Percentiles rank a stretch among this genome's conserved stretches.
phyloP scores from a whole-genome alignment of 2,888 invertebrate genomes.

The Acleris holmiana region DNA sequence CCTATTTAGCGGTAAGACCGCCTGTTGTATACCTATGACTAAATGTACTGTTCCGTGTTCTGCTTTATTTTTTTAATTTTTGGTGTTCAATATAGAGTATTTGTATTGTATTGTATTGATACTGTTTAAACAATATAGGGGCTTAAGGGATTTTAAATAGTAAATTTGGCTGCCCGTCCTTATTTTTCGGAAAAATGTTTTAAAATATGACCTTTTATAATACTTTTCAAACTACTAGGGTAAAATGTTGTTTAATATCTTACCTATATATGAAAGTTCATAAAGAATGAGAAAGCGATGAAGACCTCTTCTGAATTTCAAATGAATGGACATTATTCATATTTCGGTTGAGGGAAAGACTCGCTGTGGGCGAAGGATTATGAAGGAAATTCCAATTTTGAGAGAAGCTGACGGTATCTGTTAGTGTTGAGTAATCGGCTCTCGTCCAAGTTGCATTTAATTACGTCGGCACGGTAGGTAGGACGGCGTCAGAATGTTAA shows the following conservation, averaged over 20 bases:
- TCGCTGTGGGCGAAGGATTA: slow-evolving; percentile 52
- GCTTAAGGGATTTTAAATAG: too few relatives aligned
- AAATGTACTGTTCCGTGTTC: too few relatives aligned
- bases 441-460: slow-evolving; percentile 47
- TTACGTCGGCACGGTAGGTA: slow-evolving; percentile 44
- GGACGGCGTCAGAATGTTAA: slow-evolving; percentile 45
- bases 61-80: too few relatives aligned
- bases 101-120: too few relatives aligned
- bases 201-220: not conserved
- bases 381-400: slow-evolving; percentile 48
- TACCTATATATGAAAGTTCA: slow-evolving; percentile 48
- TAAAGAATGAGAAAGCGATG: slow-evolving; percentile 59
- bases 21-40: too few relatives aligned
- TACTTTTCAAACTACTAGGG: not conserved
- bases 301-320: slow-evolving; percentile 64
- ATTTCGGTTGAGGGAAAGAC: slow-evolving; percentile 58
- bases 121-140: too few relatives aligned
- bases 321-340: slow-evolving; percentile 66
- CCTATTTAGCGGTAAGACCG: too few relatives aligned
- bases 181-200: too few relatives aligned
- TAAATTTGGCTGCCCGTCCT: too few relatives aligned
- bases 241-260: slow-evolving; percentile 31
- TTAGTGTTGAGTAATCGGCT: slow-evolving; percentile 40
- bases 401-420: slow-evolving; percentile 48
- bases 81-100: too few relatives aligned